A percentile compares a stretch with the other conserved stretches of the same genome.
These are phyloP conservation scores for Andrena dorsata DNA, from an alignment of 2,888 invertebrate species.

Conservation along the genomic window DNA sequence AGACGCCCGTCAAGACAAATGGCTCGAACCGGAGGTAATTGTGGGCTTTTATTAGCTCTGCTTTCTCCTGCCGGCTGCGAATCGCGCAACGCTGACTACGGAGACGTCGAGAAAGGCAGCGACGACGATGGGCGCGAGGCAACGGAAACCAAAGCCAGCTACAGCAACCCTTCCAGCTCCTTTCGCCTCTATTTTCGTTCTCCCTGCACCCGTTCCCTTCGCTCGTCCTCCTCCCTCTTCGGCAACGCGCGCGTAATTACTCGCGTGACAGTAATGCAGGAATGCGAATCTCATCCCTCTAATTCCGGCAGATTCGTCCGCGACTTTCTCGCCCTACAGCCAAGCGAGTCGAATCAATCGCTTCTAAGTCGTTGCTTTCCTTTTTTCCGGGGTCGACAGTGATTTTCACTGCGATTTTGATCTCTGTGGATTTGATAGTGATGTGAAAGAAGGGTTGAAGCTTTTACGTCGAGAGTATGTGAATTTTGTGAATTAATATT, in stretches of 20 bases:
- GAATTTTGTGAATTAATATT: no score
- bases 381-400: neutral
- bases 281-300: conserved; percentile 78
- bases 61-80: conserved; percentile 78
- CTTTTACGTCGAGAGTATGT: no score
- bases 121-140: conserved; percentile 46
- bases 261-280: conserved; percentile 83
- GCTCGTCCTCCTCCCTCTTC: conserved; percentile 18
- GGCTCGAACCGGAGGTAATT: conserved; percentile 85
- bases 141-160: conserved; percentile 29
- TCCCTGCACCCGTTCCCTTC: conserved; percentile 19
- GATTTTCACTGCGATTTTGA: no score
- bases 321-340: conserved; percentile 3
- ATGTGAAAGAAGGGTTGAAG: neutral
- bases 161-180: conserved; percentile 52
- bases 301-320: conserved; percentile 62
- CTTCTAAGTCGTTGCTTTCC: neutral
- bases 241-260: conserved; percentile 79
- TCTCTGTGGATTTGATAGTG: neutral
- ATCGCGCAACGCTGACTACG: conserved; percentile 68
- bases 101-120: conserved; percentile 61
- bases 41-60: conserved; percentile 85
- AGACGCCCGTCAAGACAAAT: conserved; percentile 85
- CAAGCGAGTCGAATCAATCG: conserved; percentile 16
- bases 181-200: conserved; percentile 47